Evolutionary conservation across 1,140 invertebrate species (phyloP).

Genomic region (Pseudomyrmex cubaensis): DNA sequence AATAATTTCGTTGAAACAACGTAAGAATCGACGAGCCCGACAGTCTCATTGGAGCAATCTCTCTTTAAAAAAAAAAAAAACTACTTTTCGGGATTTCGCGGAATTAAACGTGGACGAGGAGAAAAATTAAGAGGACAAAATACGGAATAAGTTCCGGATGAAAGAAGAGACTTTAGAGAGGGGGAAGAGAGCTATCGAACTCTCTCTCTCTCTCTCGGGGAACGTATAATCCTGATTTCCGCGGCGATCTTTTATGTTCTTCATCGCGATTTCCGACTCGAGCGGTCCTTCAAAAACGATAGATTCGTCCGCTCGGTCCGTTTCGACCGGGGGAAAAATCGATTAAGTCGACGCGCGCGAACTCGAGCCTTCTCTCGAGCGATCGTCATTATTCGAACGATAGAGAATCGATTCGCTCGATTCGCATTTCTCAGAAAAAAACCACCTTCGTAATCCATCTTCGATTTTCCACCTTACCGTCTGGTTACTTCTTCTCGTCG

Average conservation of each 20-base stretch:
- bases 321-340: conserved; percentile 12
- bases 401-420: conserved; percentile 33
- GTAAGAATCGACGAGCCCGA: not conserved
- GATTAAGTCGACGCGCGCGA: not conserved
- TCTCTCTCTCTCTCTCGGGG: not conserved
- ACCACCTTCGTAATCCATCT: conserved; percentile 38
- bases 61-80: conserved; percentile 13
- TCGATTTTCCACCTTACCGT: conserved; percentile 33
- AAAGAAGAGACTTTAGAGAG: not conserved
- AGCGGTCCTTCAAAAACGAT: conserved; percentile 2
- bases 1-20: conserved; percentile 32
- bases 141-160: conserved; percentile 1
- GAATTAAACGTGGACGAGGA: conserved; percentile 28
- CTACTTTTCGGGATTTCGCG: not conserved
- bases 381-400: conserved; percentile 40
- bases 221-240: conserved; percentile 58
- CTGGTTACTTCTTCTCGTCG: conserved; percentile 36
- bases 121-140: conserved; percentile 24
- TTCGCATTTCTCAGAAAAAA: conserved; percentile 16
- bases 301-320: conserved; percentile 12
- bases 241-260: conserved; percentile 26
- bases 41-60: not conserved
- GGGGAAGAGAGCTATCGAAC: conserved; percentile 12
- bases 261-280: not conserved
- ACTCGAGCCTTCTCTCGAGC: conserved; percentile 9